Evolutionary conservation across 2,888 invertebrate genomes (phyloP).

Genomic region (Melipona beecheii): DNA sequence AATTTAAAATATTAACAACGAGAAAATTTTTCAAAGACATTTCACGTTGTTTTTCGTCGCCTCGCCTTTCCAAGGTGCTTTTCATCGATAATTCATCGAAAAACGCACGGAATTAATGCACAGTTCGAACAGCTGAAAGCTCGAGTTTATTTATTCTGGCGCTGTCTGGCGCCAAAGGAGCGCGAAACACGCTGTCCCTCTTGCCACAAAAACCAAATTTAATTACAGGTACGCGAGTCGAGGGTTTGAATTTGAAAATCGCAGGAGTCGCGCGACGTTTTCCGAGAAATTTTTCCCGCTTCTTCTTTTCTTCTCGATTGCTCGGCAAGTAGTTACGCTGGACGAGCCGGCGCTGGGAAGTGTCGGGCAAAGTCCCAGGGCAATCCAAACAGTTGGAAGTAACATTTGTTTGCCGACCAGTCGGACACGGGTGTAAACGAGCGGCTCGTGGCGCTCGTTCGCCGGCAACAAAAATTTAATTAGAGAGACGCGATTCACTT

Average conservation of each 20-base stretch:
- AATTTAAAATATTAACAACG: background rate
- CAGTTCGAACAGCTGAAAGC: background rate
- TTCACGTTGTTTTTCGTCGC: too few relatives aligned
- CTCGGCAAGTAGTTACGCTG: background rate
- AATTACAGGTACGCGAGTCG: conserved; percentile 1
- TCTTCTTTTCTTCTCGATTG: background rate
- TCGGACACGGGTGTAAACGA: conserved; percentile 43
- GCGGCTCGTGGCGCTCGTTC: conserved; percentile 38
- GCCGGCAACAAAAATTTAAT: conserved; percentile 66
- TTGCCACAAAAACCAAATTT: background rate
- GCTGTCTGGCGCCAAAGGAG: conserved; percentile 9
- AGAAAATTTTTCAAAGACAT: background rate
- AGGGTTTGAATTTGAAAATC: background rate
- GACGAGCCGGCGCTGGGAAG: background rate
- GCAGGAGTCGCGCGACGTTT: background rate
- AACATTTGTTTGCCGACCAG: conserved; percentile 32
- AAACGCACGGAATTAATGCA: background rate
- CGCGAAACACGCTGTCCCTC: background rate
- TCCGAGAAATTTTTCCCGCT: background rate
- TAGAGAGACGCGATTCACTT: conserved; percentile 62
- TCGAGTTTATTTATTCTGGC: conserved; percentile 7
- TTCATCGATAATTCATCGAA: background rate
- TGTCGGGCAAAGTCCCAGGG: background rate
- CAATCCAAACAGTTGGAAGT: conserved; percentile 40
- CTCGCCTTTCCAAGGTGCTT: background rate